phyloP scores from a whole-genome alignment of 2,797 vertebrate species.

The Smutsia temminckii region DNA sequence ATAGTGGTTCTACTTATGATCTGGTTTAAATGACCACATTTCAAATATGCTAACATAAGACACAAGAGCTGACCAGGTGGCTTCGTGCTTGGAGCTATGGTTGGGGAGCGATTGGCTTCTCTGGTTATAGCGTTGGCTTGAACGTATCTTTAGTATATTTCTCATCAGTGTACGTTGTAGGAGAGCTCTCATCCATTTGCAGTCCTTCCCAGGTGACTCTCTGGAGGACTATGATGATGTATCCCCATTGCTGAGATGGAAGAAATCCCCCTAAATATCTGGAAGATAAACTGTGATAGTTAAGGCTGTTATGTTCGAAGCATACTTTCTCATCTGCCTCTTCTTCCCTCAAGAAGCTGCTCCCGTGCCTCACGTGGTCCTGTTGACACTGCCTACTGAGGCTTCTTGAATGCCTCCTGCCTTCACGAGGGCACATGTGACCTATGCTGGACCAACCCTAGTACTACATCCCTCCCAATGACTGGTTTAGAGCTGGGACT shows the following conservation, averaged over 20 bases:
- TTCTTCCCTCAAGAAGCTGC: background rate
- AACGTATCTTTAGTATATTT: background rate
- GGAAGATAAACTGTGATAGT: background rate
- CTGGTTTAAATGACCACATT: slow-evolving; percentile 61
- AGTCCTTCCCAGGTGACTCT: background rate
- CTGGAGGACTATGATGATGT: background rate
- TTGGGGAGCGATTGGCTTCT: background rate
- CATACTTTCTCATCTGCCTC: background rate
- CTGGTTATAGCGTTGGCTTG: background rate
- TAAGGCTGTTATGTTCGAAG: background rate
- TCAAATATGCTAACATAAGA: slow-evolving; percentile 44
- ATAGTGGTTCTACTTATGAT: background rate
- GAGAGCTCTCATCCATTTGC: background rate
- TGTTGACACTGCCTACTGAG: background rate
- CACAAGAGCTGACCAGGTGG: slow-evolving; percentile 5
- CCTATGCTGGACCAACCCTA: background rate
- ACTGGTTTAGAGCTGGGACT: background rate
- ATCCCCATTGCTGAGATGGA: background rate
- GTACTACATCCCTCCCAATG: background rate
- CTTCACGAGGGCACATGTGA: background rate
- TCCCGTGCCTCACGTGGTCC: background rate
- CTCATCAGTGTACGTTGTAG: background rate
- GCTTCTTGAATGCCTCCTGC: background rate
- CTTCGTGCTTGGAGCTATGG: background rate
- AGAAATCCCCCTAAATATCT: background rate